phyloP scores from a whole-genome alignment of 2,797 vertebrate genomes.

The Cetoscarus ocellatus region DNA sequence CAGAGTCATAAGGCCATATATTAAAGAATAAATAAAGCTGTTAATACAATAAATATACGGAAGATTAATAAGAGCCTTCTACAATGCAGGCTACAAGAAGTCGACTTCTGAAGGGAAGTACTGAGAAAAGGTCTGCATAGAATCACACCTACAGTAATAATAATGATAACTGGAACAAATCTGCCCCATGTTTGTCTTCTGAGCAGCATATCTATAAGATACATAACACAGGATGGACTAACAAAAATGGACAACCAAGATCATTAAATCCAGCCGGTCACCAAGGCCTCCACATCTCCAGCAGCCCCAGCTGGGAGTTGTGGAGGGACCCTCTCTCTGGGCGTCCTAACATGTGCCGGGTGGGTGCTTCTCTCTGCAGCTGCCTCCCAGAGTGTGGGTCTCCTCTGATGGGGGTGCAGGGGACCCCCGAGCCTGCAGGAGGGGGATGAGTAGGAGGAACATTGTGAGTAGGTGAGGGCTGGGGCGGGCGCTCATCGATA shows the following conservation, averaged over 20 bases:
- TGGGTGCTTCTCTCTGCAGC: conserved; percentile 43
- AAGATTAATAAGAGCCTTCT: conserved; percentile 91
- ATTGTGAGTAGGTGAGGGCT: conserved; percentile 41
- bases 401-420: conserved; percentile 38
- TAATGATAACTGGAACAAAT: conserved; percentile 79
- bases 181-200: conserved; percentile 87
- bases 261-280: conserved; percentile 71
- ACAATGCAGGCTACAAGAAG: conserved; percentile 93
- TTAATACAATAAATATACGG: conserved; percentile 92
- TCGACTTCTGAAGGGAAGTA: conserved; percentile 91
- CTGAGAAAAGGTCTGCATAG: conserved; percentile 85
- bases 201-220: conserved; percentile 97
- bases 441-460: conserved; percentile 41
- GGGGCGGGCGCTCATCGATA: conserved; percentile 63
- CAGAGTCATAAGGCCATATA: conserved; percentile 52
- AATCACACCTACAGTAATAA: conserved; percentile 82
- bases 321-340: conserved; percentile 66
- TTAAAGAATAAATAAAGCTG: conserved; percentile 82
- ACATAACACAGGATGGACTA: conserved; percentile 88
- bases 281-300: conserved; percentile 95
- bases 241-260: conserved; percentile 62
- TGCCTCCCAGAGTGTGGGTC: conserved; percentile 29
- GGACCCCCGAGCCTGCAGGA: conserved; percentile 4
- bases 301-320: conserved; percentile 77
- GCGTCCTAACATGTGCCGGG: conserved; percentile 32